A percentile compares a stretch with the other conserved stretches of the same genome.
These are phyloP conservation scores for Rhadina sibilatrix DNA, from an alignment of 2,113 vertebrate genomes.

Conservation along the genomic window DNA sequence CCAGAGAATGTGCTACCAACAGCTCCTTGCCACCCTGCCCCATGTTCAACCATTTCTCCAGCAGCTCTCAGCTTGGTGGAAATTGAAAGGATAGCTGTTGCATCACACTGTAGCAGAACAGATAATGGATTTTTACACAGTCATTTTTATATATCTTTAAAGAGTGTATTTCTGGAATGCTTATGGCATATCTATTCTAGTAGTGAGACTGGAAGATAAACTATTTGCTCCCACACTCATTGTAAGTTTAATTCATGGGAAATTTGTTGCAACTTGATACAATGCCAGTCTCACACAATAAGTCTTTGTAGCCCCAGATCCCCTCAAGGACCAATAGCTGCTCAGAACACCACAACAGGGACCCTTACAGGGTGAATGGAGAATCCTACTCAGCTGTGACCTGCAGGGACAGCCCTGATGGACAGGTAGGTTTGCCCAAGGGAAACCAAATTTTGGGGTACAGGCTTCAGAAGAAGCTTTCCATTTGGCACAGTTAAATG, in stretches of 20 bases:
- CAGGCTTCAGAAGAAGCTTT: not conserved
- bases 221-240: not conserved
- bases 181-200: not conserved
- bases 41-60: not conserved
- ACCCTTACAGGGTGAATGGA: not conserved
- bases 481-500: not conserved
- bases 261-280: not conserved
- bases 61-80: not conserved
- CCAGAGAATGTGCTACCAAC: not conserved
- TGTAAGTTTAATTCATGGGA: not conserved
- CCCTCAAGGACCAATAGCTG: not conserved
- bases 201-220: not conserved
- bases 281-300: not conserved
- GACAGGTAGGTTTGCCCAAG: not conserved
- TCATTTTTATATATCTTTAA: not conserved
- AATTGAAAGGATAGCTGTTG: not conserved
- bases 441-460: not conserved
- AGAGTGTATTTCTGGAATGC: not conserved
- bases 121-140: not conserved
- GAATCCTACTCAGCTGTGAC: not conserved
- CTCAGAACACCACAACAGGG: not conserved
- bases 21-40: not conserved
- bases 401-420: not conserved
- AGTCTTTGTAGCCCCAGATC: not conserved
- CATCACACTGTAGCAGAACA: rapidly evolving